Base-by-base conservation (phyloP, 2,888 invertebrate genomes). In the Odiellus spinosus region DNA sequence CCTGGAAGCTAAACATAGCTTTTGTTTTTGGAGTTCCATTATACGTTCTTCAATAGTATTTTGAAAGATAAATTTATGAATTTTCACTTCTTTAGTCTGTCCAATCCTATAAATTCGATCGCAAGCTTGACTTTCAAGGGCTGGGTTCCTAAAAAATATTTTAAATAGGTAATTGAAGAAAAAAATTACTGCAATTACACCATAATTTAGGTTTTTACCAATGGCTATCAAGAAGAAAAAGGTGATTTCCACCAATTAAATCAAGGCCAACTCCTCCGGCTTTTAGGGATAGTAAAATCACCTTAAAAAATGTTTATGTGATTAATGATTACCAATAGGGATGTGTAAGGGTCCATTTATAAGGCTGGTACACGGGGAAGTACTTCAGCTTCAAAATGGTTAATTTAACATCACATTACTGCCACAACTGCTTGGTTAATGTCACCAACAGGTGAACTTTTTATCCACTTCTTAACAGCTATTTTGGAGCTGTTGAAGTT, bases 231-330 rank as follows among this genome's bases (percentile, higher is more conserved):
- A 90, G 66, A 32, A 96, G 69, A 26, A 93, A 73, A 41, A 96
- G 73, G 65, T 95, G 87, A 71, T 85, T 91, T 1, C 81, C 95
- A 2, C 93, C 95, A 47, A 83, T 74, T 45, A 95, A 72, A 71
- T 96, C 95, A 12, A 96, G 71, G 0, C 95, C 95, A 14, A 91
- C 90, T 20, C 93, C 95, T 41, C 93, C 95, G 38, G 95, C 91
- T 49, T 82, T 82, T 21, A 95, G 70, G 0, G 93, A 93, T 0
- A 96, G 70, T 38, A 96, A 67, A 66, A 95, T 65, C 18, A 74
- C 63, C 58, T 64, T 70, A 4, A 40, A 45, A 21, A 36, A 14
- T 33, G 40, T 4, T 12, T 34, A 14, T 36, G 6, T 36, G 19
- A 21, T 38, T 3, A n/a, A n/a, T 26, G 26, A 26, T 26, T 26